Conservation (phyloP, 2,888 invertebrate genomes). For the Baccha elongata region DNA sequence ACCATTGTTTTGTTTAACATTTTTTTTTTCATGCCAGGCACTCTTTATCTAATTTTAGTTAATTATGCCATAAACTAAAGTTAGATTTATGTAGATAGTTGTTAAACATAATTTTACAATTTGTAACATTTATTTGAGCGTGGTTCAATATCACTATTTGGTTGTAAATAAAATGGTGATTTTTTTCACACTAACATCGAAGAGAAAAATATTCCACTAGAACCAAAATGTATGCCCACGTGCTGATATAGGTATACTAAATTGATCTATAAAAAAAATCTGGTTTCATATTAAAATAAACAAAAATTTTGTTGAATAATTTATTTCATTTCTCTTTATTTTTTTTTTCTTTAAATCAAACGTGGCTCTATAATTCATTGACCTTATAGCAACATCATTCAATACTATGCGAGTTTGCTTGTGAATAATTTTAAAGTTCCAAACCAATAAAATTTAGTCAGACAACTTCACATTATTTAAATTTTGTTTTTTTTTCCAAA, state of each 20-base stretch:
- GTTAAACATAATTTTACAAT: too few species aligned
- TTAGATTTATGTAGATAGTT: too few species aligned
- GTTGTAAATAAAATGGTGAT: too few species aligned
- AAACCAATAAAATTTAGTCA: neutral
- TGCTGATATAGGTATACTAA: neutral
- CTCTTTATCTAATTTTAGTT: too few species aligned
- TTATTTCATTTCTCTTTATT: conserved; percentile 25
- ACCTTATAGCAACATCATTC: neutral
- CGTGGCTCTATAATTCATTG: conserved; percentile 1
- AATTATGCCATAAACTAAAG: too few species aligned
- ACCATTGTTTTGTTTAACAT: too few species aligned
- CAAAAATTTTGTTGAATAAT: conserved; percentile 13
- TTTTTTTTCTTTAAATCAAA: conserved; percentile 14
- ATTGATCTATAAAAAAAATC: neutral
- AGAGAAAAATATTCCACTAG: neutral
- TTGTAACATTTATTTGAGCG: too few species aligned
- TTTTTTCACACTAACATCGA: neutral
- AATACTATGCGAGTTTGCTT: conserved; percentile 4
- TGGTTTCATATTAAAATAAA: neutral
- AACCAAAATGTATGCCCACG: too few species aligned
- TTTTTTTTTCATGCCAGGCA: too few species aligned
- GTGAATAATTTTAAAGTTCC: conserved; percentile 18
- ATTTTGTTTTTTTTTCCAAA: conserved; percentile 8
- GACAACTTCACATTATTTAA: neutral
- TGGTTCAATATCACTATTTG: too few species aligned